Percentiles rank a stretch among this genome's conserved stretches.
Evolutionary conservation across 2,888 invertebrate species (phyloP).

Genomic region (Yponomeuta plumbellus): DNA sequence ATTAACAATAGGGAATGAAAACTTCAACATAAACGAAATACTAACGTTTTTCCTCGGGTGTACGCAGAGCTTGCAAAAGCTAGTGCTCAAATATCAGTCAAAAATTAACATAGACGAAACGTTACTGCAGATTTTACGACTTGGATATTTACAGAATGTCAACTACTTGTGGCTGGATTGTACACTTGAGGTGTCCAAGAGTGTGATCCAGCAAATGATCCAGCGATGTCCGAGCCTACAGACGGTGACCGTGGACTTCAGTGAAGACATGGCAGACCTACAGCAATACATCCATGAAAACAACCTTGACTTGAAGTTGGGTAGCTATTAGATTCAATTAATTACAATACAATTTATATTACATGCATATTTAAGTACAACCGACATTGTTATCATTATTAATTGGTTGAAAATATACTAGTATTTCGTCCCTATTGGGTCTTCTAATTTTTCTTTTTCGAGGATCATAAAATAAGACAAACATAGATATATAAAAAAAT

Average conservation of each 20-base stretch:
- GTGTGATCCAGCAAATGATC: conserved; percentile 54
- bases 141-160: conserved; percentile 53
- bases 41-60: conserved; percentile 58
- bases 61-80: conserved; percentile 51
- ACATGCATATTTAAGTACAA: too few relatives aligned
- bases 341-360: conserved; percentile 7
- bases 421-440: background rate
- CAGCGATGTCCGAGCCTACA: conserved; percentile 52
- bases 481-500: background rate
- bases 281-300: conserved; percentile 56
- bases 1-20: conserved; percentile 62
- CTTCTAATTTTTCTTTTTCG: background rate
- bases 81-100: conserved; percentile 62
- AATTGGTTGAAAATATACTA: conserved; percentile 9
- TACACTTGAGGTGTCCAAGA: conserved; percentile 59
- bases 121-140: conserved; percentile 48
- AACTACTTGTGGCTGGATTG: conserved; percentile 64
- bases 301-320: conserved; percentile 63
- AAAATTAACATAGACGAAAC: conserved; percentile 56
- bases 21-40: conserved; percentile 56
- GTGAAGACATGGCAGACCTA: conserved; percentile 52
- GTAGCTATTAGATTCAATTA: conserved; percentile 47
- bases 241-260: conserved; percentile 57
- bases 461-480: too few relatives aligned
- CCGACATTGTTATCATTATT: background rate